Evolutionary conservation across 2,113 vertebrate genomes (phyloP).

Genomic region (Heterotis niloticus): DNA sequence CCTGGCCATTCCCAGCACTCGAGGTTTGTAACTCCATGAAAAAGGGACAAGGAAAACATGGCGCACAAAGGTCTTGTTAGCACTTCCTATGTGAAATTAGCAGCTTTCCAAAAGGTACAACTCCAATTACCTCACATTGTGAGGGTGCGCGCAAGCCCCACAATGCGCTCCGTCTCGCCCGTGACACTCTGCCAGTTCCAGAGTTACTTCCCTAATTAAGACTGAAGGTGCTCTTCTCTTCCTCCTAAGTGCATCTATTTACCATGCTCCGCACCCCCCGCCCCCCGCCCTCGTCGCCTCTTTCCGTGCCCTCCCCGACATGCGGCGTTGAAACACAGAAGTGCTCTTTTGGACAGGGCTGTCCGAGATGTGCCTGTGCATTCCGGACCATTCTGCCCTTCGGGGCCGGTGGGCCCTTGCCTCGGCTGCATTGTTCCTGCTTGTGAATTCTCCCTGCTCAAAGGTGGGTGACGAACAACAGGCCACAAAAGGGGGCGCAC

Average conservation of each 20-base stretch:
- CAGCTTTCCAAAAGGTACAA: conserved; percentile 98
- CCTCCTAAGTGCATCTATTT: conserved; percentile 86
- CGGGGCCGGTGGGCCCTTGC: conserved; percentile 63
- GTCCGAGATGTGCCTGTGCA: conserved; percentile 71
- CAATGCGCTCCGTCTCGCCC: conserved; percentile 73
- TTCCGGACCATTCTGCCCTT: conserved; percentile 76
- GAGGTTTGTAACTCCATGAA: conserved; percentile 89
- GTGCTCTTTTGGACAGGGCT: conserved; percentile 79
- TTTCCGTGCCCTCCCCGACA: conserved; percentile 80
- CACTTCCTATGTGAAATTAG: conserved; percentile 99
- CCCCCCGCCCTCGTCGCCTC: conserved; percentile 22
- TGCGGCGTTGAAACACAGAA: conserved; percentile 89
- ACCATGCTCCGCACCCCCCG: conserved; percentile 68
- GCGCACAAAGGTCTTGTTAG: conserved; percentile 99
- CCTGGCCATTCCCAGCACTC: conserved; percentile 91
- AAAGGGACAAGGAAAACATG: conserved; percentile 96
- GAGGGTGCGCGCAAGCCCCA: conserved; percentile 76
- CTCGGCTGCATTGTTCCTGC: conserved; percentile 75
- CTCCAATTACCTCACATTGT: conserved; percentile 98
- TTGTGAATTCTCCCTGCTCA: conserved; percentile 83
- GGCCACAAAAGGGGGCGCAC: conserved; percentile 73
- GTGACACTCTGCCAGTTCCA: conserved; percentile 80
- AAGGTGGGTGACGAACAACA: conserved; percentile 80
- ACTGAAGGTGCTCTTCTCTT: conserved; percentile 89
- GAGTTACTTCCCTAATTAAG: conserved; percentile 98